Evolutionary conservation across 2,797 vertebrate genomes (phyloP).

Genomic region (Muscicapa striata): DNA sequence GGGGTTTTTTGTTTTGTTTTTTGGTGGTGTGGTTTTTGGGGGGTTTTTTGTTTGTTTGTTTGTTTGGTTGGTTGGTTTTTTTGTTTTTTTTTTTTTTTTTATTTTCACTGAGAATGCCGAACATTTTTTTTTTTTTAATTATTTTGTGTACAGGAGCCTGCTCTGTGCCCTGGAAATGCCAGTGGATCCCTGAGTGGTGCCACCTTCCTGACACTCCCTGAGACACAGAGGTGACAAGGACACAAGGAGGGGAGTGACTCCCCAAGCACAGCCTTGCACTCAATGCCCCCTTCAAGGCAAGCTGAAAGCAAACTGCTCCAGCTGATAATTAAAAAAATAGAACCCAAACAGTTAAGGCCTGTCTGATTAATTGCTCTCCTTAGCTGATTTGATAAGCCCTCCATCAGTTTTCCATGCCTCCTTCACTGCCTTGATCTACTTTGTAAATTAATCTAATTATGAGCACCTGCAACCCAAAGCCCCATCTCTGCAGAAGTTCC

Average conservation of each 20-base stretch:
- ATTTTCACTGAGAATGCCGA: not conserved
- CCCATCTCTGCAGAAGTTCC: not conserved
- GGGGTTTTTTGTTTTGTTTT: too few species aligned
- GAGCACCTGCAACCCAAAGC: constrained; percentile 21
- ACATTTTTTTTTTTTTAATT: not conserved
- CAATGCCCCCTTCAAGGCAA: not conserved
- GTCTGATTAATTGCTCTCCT: constrained; percentile 51
- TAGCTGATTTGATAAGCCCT: constrained; percentile 44
- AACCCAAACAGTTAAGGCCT: not conserved
- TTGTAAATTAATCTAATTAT: constrained; percentile 29
- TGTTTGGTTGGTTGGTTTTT: too few species aligned
- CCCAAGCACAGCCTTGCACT: not conserved
- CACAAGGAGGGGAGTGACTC: not conserved
- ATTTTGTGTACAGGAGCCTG: not conserved
- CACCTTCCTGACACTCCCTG: accelerated
- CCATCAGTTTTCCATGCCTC: not conserved
- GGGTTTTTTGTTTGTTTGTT: not conserved
- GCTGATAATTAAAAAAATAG: not conserved
- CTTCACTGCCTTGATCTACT: constrained; percentile 7
- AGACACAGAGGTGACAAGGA: accelerated
- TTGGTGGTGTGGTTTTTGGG: too few species aligned
- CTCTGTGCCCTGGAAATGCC: not conserved
- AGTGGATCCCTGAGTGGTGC: not conserved
- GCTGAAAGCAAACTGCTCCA: not conserved
- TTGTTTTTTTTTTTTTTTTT: not conserved